A percentile compares a stretch with the other conserved stretches of the same genome.
phyloP scores from a whole-genome alignment of 2,888 invertebrate genomes.

The Hirudinaria manillensis region DNA sequence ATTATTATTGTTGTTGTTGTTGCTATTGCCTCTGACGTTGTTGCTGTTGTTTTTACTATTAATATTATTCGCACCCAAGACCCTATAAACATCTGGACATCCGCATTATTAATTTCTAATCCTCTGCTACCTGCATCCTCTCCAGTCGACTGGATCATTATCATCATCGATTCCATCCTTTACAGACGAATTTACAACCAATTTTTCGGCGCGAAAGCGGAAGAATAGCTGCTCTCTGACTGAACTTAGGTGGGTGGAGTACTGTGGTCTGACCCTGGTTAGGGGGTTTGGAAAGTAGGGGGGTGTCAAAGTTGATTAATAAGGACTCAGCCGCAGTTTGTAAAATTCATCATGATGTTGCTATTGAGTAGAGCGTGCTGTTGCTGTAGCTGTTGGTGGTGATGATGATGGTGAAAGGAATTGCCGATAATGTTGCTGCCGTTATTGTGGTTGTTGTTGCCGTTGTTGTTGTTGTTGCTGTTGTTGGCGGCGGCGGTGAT shows the following conservation, averaged over 20 bases:
- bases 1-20: not conserved
- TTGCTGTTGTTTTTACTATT: constrained; percentile 1
- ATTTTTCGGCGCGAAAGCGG: too few species aligned
- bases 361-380: constrained; percentile 8
- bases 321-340: constrained; percentile 5
- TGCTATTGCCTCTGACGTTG: not conserved
- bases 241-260: too few species aligned
- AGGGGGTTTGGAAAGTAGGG: too few species aligned
- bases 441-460: not conserved
- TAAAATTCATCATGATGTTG: constrained; percentile 11
- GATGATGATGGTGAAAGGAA: constrained; percentile 14
- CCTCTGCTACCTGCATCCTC: not conserved
- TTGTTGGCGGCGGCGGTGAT: not conserved
- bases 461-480: not conserved
- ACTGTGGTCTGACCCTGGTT: too few species aligned
- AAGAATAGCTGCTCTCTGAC: too few species aligned
- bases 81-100: constrained; percentile 3
- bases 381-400: constrained; percentile 5
- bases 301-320: too few species aligned
- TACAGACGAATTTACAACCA: too few species aligned
- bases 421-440: too few species aligned
- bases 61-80: constrained; percentile 5
- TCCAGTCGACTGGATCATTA: not conserved
- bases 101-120: constrained; percentile 5
- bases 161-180: not conserved